Percentiles rank a stretch among this genome's conserved stretches.
phyloP scores from a whole-genome alignment of 1,140 invertebrate species.

The Plodia interpunctella region DNA sequence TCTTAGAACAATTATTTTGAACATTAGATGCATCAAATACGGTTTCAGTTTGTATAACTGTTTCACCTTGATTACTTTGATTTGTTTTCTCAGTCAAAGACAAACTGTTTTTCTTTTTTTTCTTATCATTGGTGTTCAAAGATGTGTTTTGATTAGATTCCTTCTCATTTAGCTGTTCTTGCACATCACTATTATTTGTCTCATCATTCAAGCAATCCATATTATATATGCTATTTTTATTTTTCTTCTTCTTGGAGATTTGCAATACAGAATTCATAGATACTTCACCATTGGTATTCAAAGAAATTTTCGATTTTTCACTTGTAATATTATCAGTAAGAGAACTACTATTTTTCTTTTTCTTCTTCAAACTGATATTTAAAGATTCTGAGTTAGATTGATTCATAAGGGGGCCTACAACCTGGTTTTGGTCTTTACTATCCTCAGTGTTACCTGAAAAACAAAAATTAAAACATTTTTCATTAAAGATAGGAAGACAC shows the following conservation, averaged over 20 bases:
- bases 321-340: background rate
- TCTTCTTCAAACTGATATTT: conserved; percentile 13
- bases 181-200: no score
- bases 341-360: conserved; percentile 10
- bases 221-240: no score
- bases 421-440: background rate
- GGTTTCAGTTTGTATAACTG: no score
- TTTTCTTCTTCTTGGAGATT: no score
- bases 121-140: background rate
- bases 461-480: background rate
- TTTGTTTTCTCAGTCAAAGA: background rate
- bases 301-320: no score
- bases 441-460: conserved; percentile 1
- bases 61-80: background rate
- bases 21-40: no score
- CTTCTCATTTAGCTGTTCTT: background rate
- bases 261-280: no score
- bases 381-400: background rate
- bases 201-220: no score
- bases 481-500: no score
- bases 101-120: background rate
- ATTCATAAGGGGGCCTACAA: background rate
- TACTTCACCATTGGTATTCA: no score
- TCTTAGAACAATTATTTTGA: no score
- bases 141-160: background rate